Conservation (phyloP, 1,140 invertebrate genomes). For the Patella vulgata region DNA sequence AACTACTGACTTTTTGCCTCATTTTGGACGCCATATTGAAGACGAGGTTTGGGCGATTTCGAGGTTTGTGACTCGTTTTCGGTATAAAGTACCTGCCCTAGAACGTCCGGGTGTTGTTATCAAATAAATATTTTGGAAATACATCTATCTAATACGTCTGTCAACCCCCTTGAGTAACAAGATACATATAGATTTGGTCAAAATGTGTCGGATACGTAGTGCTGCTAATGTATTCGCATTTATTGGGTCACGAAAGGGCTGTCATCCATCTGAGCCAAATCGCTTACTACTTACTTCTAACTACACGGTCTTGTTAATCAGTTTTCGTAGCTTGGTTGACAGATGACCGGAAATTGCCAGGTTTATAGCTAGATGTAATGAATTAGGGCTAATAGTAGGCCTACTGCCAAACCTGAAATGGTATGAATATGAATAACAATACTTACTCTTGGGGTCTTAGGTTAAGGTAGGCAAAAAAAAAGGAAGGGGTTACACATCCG, state of each 20-base stretch:
- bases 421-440: too few relatives aligned
- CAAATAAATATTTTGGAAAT: background rate
- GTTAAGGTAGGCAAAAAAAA: too few relatives aligned
- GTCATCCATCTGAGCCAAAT: background rate
- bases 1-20: constrained; percentile 23
- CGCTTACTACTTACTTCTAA: too few relatives aligned
- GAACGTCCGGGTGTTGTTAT: background rate
- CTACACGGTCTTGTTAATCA: too few relatives aligned
- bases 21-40: constrained; percentile 50
- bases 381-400: too few relatives aligned
- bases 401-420: too few relatives aligned
- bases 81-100: constrained; percentile 16
- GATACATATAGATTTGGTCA: background rate
- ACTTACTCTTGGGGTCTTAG: too few relatives aligned
- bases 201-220: constrained; percentile 6
- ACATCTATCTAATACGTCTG: background rate
- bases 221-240: background rate
- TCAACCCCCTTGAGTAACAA: background rate
- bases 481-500: too few relatives aligned
- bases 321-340: too few relatives aligned
- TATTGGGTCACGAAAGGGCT: background rate
- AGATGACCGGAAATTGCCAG: too few relatives aligned
- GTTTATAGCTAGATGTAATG: too few relatives aligned
- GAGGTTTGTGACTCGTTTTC: constrained; percentile 60
- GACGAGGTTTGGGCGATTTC: constrained; percentile 52